A percentile compares a stretch with the other conserved stretches of the same genome.
phyloP scores from a whole-genome alignment of 2,888 invertebrate genomes.

The Nineta flava region DNA sequence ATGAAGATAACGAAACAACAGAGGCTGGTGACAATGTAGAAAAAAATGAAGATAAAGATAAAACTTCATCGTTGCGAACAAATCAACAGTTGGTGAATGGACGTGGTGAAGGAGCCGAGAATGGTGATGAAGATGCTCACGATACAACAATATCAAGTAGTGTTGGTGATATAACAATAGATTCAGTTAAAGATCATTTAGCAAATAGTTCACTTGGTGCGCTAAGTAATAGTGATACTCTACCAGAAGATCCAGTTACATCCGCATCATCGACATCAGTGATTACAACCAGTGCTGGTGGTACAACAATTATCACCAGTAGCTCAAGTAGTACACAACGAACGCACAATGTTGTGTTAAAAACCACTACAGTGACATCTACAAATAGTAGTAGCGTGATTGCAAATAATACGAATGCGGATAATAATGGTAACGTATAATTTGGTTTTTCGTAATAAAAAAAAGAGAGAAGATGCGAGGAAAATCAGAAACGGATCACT shows the following conservation, averaged over 20 bases:
- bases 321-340: slow-evolving; percentile 18
- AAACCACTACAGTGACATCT: slow-evolving; percentile 43
- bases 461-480: no score
- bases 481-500: no score
- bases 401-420: background rate
- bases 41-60: slow-evolving; percentile 10
- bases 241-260: slow-evolving; percentile 29
- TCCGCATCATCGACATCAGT: slow-evolving; percentile 39
- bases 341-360: slow-evolving; percentile 37
- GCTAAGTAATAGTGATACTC: slow-evolving; percentile 19
- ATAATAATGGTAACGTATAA: background rate
- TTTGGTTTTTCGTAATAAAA: background rate
- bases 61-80: slow-evolving; percentile 17
- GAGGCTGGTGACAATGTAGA: slow-evolving; percentile 18
- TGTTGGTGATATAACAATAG: slow-evolving; percentile 81
- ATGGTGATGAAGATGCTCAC: slow-evolving; percentile 17
- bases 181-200: slow-evolving; percentile 83
- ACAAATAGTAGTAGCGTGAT: slow-evolving; percentile 27
- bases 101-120: slow-evolving; percentile 22
- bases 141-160: slow-evolving; percentile 39
- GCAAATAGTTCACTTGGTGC: slow-evolving; percentile 24
- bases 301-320: slow-evolving; percentile 25
- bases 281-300: slow-evolving; percentile 25
- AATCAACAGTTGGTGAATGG: slow-evolving; percentile 2
- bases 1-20: slow-evolving; percentile 21